Evolutionary conservation across 2,888 invertebrate genomes (phyloP).

Genomic region (Malthinus flaveolus): DNA sequence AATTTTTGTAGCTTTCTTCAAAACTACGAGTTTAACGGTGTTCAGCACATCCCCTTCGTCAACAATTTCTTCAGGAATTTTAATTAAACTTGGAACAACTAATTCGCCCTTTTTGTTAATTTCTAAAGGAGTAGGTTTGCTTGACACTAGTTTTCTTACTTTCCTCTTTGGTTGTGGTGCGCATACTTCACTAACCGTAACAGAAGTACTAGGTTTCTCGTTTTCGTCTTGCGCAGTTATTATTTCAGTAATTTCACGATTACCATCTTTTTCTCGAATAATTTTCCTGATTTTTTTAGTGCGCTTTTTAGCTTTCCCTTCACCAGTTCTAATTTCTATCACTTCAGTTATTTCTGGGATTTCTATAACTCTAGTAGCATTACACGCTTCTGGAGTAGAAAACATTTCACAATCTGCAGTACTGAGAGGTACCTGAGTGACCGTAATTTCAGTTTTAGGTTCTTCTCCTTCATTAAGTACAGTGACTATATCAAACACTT

Average conservation of each 20-base stretch:
- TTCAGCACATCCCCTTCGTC: conserved; percentile 21
- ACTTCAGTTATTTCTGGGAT: conserved; percentile 35
- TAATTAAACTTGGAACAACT: conserved; percentile 28
- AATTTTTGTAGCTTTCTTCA: neutral
- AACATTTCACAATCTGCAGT: too few relatives aligned
- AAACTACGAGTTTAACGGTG: neutral
- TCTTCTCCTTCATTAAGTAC: conserved; percentile 42
- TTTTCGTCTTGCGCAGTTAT: conserved; percentile 43
- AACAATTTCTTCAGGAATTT: conserved; percentile 29
- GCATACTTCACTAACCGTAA: conserved; percentile 39
- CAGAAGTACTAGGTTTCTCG: conserved; percentile 40
- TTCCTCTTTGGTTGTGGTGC: conserved; percentile 31
- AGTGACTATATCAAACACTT: conserved; percentile 47
- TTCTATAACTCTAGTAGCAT: conserved; percentile 37
- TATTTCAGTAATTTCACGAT: conserved; percentile 45
- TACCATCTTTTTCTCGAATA: conserved; percentile 11
- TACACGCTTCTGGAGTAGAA: conserved; percentile 31
- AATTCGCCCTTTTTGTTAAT: conserved; percentile 33
- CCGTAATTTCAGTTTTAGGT: neutral
- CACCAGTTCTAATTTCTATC: conserved; percentile 33
- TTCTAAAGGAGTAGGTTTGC: neutral
- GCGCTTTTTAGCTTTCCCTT: conserved; percentile 38
- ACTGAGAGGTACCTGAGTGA: too few relatives aligned
- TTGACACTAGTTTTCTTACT: conserved; percentile 7
- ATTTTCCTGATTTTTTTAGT: conserved; percentile 25